These are phyloP conservation scores for Rhaphigaster nebulosa DNA, from an alignment of 2,888 invertebrate species.

Conservation along the genomic window DNA sequence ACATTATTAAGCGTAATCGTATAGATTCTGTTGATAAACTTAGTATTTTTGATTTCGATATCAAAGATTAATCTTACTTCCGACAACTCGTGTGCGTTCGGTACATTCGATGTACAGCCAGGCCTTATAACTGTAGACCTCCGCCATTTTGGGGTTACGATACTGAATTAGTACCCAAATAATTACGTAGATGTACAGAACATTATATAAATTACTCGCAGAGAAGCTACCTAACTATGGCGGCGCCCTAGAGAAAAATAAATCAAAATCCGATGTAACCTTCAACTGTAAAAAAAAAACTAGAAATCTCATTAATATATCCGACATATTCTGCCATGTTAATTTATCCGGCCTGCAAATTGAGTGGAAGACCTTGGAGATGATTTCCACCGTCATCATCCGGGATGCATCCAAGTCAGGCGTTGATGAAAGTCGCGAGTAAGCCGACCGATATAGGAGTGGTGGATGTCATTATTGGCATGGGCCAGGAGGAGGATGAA, in stretches of 20 bases:
- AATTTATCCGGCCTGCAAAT: background rate
- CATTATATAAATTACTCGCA: too few species aligned
- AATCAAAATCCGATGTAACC: background rate
- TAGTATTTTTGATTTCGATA: too few species aligned
- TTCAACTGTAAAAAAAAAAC: background rate
- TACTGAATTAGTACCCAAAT: too few species aligned
- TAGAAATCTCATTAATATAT: background rate
- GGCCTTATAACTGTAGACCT: too few species aligned
- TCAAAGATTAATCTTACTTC: too few species aligned
- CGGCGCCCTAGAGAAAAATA: background rate
- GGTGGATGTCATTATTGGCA: slow-evolving; percentile 9
- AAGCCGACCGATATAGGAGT: background rate
- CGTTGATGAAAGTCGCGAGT: background rate
- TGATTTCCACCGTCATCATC: background rate
- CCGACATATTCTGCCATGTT: background rate
- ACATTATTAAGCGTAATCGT: too few species aligned
- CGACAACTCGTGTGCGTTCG: too few species aligned
- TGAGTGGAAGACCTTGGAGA: background rate
- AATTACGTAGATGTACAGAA: too few species aligned
- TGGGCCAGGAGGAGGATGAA: background rate
- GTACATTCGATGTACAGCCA: too few species aligned
- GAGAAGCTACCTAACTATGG: background rate
- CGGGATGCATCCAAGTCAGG: background rate
- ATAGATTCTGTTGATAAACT: too few species aligned
- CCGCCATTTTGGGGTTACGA: too few species aligned